phyloP scores from a whole-genome alignment of 2,888 invertebrate genomes.

The Sphaerophoria taeniata region DNA sequence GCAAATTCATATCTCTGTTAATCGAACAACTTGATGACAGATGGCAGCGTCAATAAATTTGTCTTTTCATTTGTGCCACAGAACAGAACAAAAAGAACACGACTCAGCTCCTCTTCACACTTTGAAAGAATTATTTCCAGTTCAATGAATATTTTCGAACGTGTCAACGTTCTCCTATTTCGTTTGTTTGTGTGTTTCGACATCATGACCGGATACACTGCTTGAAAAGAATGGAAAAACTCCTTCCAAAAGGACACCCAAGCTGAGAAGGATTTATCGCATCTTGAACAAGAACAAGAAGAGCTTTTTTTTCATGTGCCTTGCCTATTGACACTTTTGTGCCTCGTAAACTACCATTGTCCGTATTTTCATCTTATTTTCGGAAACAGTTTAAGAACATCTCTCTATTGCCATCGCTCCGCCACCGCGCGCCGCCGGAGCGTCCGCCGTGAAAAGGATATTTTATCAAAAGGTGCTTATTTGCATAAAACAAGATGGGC shows the following conservation, averaged over 20 bases:
- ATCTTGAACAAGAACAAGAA: neutral
- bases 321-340: neutral
- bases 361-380: constrained; percentile 4
- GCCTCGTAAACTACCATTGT: constrained; percentile 11
- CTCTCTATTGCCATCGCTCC: too few species aligned
- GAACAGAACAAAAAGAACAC: constrained; percentile 21
- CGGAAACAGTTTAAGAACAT: constrained; percentile 10
- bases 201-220: neutral
- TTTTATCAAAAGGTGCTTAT: constrained; percentile 33
- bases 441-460: neutral
- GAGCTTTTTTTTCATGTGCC: neutral
- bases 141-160: constrained; percentile 61
- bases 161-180: neutral
- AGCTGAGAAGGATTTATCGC: constrained; percentile 13
- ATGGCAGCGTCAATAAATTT: constrained; percentile 57
- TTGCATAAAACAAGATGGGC: constrained; percentile 21
- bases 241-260: neutral
- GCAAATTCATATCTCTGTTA: too few species aligned
- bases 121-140: constrained; percentile 68
- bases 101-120: constrained; percentile 44
- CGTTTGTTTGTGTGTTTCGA: neutral
- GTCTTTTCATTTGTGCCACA: constrained; percentile 58
- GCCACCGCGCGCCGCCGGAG: too few species aligned
- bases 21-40: neutral
- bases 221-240: neutral